Base-by-base conservation (phyloP, 2,888 invertebrate genomes). In the Pyrochroa serraticornis region DNA sequence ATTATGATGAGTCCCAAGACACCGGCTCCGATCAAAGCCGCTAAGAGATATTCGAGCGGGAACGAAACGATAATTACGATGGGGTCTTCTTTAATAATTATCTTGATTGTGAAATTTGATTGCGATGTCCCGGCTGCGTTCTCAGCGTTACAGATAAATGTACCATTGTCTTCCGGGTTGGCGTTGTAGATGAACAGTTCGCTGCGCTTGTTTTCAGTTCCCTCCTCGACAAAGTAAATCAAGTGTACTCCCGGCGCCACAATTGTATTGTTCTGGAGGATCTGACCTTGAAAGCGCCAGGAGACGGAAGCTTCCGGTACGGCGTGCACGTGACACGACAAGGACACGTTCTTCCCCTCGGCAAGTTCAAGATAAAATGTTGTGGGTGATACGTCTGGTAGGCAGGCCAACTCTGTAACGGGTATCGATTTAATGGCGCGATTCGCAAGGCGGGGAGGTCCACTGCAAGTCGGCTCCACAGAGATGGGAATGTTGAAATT, bases 221-320 rank as follows among this genome's bases (percentile, higher is more conserved):
- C 88, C 70, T 88, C 89, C 71, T 90, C 89, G 7, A 88, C 83
- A 69, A 84, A 89, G 79, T 88, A 90, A 69, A 87, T 82, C 71
- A 90, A 82, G 70, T 87, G 87, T 44, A 87, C 80, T 57, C 88
- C 89, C 12, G 85, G 82, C 14, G 87, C 86, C 65, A 87, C 82
- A 55, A 84, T 82, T 37, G 90, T 86, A 73, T 91, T 90, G 79
- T 90, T 92, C 75, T 88, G 89, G 73, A 91, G 83, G 59, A 91
- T 84, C 77, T 90, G 87, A 38, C 92, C 92, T 75, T 92, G 91
- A 47, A 91, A 92, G 75, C 88, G 85, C 94, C 94, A 94, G 2
- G 89, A 85, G 44, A 93, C 86, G 73, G 86, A 87, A 6, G 93
- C 92, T 77, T 90, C 90, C 0, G 93, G 93, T 52, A 90, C 84